Base-by-base conservation (phyloP, 2,888 invertebrate genomes). In the Lacanobia wlatinum region DNA sequence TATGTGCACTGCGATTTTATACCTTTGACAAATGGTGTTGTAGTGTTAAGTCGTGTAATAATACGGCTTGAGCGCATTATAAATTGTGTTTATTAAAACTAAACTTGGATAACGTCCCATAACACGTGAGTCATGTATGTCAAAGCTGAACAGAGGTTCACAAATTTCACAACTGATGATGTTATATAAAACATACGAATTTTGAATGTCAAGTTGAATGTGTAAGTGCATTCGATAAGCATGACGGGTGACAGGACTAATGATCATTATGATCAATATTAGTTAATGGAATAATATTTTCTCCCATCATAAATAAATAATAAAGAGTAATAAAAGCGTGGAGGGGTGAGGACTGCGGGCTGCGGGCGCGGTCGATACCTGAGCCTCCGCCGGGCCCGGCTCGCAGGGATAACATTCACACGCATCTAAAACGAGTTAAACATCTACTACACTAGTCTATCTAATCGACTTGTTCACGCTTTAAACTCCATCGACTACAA, bases 351-450 rank as follows among this genome's bases (percentile, higher is more conserved):
- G 87, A 87, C 83, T 77, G 80, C 69, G 83, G 80, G 70, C 88
- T 94, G 92, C 94, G 95, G 95, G 95, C 86, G 46, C 91, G 94
- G 91, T 94, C 94, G 94, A 94, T 94, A 94, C 90, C 90, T 84
- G 82, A 75, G 69, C 79, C 73, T 69, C 78, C 73, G 67, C 60
- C 78, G 60, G 40, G 59, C 69, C 52, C 80, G 65, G 76, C 78
- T 76, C 66, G 70, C 79, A 77, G 82, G 78, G 72, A 84, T 83
- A 78, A 80, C 77, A 83, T 90, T 89, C 90, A 89, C 89, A 87
- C 88, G 88, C 82, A 74, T 78, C 81, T 84, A 84, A 85, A 87
- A 86, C 88, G 73, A 87, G 87, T 87, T 87, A 76, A 67, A 76
- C 82, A 84, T 84, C 80, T 73, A 81, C 74, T 84, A 77, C 69